Evolutionary conservation across 2,113 vertebrate species (phyloP).

Genomic region (Patagioenas fasciata): DNA sequence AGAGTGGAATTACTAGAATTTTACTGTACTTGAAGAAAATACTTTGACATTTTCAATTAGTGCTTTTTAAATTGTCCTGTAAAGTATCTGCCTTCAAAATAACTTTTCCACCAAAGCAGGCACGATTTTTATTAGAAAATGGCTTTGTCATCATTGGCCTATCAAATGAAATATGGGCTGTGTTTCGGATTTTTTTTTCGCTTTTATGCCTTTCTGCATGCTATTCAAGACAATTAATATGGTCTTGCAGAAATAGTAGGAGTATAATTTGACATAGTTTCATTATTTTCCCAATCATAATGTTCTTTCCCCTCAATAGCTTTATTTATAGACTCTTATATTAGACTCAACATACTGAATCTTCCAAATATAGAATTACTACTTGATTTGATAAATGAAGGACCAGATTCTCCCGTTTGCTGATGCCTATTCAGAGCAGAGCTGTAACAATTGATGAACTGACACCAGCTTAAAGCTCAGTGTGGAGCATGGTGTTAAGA

Average conservation of each 20-base stretch:
- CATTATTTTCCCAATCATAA: neutral
- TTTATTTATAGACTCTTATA: slow-evolving; percentile 40
- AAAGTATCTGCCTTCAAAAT: neutral
- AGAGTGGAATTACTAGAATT: neutral
- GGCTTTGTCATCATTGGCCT: neutral
- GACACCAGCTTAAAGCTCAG: neutral
- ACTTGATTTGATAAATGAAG: neutral
- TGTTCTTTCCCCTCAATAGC: neutral
- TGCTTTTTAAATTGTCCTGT: neutral
- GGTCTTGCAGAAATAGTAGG: neutral
- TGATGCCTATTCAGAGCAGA: neutral
- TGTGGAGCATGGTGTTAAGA: neutral
- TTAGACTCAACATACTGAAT: neutral
- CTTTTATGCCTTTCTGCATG: slow-evolving; percentile 25
- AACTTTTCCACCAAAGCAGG: neutral
- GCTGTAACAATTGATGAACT: neutral
- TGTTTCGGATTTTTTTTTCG: neutral
- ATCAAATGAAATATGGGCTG: neutral
- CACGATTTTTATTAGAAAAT: neutral
- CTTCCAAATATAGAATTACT: slow-evolving; percentile 25
- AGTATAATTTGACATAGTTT: neutral
- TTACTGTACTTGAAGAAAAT: neutral
- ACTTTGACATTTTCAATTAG: neutral
- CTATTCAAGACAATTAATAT: neutral
- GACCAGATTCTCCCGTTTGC: neutral